Percentiles rank a stretch among this genome's conserved stretches.
Conservation (phyloP, 1,140 invertebrate species). For the Drosophila punjabiensis region DNA sequence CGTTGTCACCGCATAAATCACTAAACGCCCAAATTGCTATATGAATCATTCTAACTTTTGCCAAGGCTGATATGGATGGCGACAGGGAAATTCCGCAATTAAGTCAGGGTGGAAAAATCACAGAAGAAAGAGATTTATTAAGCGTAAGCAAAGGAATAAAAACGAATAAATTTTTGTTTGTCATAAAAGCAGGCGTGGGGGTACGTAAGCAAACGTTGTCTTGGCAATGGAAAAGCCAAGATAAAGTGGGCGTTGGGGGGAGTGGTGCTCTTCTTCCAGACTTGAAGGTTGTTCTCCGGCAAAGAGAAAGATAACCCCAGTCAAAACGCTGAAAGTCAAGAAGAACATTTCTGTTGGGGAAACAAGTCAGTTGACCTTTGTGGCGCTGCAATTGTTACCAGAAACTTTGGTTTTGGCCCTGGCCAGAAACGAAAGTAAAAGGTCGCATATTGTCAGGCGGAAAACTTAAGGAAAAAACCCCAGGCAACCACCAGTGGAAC, state of each 20-base stretch:
- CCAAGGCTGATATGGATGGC: conserved; percentile 10
- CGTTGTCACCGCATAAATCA: conserved; percentile 39
- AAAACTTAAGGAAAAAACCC: conserved; percentile 1
- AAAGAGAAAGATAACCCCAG: conserved; percentile 24
- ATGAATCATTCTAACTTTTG: conserved; percentile 56
- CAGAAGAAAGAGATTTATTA: conserved; percentile 64
- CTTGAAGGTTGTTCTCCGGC: conserved; percentile 42
- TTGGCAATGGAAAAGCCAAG: conserved; percentile 49
- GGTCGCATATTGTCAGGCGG: conserved; percentile 18
- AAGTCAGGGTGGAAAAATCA: conserved; percentile 34
- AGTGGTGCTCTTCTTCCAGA: conserved; percentile 6
- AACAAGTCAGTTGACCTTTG: conserved; percentile 48
- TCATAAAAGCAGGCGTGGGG: conserved; percentile 29
- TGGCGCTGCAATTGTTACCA: conserved; percentile 40
- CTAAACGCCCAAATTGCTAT: conserved; percentile 27
- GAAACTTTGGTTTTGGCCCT: conserved; percentile 37
- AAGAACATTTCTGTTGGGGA: conserved; percentile 26
- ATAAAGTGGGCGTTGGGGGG: conserved; percentile 21
- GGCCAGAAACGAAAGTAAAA: conserved; percentile 35
- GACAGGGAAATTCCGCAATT: conserved; percentile 41
- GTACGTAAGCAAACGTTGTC: conserved; percentile 11
- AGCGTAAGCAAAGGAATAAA: conserved; percentile 43
- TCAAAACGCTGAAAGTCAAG: conserved; percentile 41
- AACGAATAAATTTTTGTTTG: conserved; percentile 66
- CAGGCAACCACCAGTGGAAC: background rate